Evolutionary conservation across 2,113 vertebrate species (phyloP), one percentile per base, ranked within the genome.

Genomic region (Paraplagusia blochii): DNA sequence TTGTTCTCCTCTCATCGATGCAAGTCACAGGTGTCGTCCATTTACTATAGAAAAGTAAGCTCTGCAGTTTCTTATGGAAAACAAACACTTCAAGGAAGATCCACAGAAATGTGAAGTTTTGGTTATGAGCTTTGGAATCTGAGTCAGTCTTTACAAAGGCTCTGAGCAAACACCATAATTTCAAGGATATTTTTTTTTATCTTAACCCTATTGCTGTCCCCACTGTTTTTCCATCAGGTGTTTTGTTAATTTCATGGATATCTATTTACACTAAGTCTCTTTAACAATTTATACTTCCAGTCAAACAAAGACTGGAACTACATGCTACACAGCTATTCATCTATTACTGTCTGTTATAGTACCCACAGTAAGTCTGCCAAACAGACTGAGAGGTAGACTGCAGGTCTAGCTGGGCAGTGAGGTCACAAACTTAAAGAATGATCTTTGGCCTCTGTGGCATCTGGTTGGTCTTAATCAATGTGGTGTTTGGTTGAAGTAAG

Each of bases 101-200:
- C 93, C 93, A 93, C 92, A 88, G 88, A 90, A 92, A 90, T 90
- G 91, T 85, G 89, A 88, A 86, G 87, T 89, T 91, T 98, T 98
- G 93, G 95, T 99, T 99, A 96, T 93, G 95, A 98, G 96, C 96
- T 98, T 97, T 97, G 95, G 95, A 95, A 97, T 97, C 96, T 93
- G 94, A 97, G 94, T 94, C 94, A 94, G 92, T 95, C 93, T 95
- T 88, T 85, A 87, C 85, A 89, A 88, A 89, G 87, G 87, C 85
- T 89, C 87, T 87, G 82, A 72, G 81, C 69, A 60, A 87, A 87
- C 76, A 87, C 76, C 82, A 76, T 69, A 58, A 39, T 79, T 76
- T 79, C 70, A 80, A 83, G 76, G 85, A 77, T 81, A 78, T 85
- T 81, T 64, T 87, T 92, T 90, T n/a, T 35, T 34, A 34, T 50